Evolutionary conservation across 2,113 vertebrate genomes (phyloP), one percentile per base, ranked within the genome.

Genomic region (Cygnus atratus): DNA sequence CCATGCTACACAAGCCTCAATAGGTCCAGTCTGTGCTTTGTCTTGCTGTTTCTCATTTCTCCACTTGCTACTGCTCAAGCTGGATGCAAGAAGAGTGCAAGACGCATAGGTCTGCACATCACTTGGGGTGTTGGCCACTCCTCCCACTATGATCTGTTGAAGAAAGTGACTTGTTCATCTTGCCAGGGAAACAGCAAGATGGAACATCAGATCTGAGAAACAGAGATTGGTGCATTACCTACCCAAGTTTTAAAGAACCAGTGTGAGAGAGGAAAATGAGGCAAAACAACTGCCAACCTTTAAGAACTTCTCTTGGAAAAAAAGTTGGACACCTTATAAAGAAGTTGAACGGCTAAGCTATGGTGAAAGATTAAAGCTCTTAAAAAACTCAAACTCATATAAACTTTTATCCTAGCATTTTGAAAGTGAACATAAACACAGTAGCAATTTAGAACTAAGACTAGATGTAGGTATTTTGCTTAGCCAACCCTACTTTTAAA

Each of bases 1-100:
- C 99, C 99, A 99, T 6, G 98, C 97, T 84, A 99, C 98, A 92
- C 98, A 99, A 92, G 98, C 97, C 84, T 99, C 98, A 1, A 99
- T 98, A 43, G 98, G 98, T 82, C 98, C 99, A 58, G 84, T 96
- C 76, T 97, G 98, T 16, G 20, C 59, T 58, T 84, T 91, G 58
- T 96, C 97, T 78, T 97, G 90, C n/a, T 77, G 90, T 74, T 91
- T 93, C 72, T 91, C 90, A 46, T 94, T 86, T 76, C 76, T 96
- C 50, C 81, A 77, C 28, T 97, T 80, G 26, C 72, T 76, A 76
- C 94, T 94, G 73, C 95, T 97, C 93, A 98, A 61, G 94, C 97
- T 99, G 88, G 98, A 98, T 83, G 99, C 99, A 97, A 99, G 97
- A 50, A 99, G 98, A 50, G 99, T 99, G 89, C 99, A 99, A 22